Percentiles rank a stretch among this genome's conserved stretches.
These are phyloP conservation scores for Dunckerocampus dactyliophorus DNA, from an alignment of 2,113 vertebrate species.

Conservation along the genomic window DNA sequence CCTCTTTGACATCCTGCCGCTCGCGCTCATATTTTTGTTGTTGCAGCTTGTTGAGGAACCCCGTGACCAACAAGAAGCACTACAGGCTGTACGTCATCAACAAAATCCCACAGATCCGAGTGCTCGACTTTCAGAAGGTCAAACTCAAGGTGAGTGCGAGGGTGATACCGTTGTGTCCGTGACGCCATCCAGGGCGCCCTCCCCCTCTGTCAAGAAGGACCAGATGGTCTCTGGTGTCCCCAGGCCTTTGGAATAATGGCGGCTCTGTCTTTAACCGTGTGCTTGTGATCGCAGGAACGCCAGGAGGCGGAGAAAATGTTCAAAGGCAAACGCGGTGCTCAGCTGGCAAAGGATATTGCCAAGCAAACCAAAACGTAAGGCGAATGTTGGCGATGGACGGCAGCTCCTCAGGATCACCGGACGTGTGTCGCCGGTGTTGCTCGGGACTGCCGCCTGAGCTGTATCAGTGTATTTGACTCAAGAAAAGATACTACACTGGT, in stretches of 20 bases:
- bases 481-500: conserved; percentile 87
- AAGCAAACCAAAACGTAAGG: conserved; percentile 99
- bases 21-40: not conserved
- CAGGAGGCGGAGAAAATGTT: conserved; percentile 99
- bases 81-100: conserved; percentile 94
- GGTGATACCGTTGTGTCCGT: not conserved
- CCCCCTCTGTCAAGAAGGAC: too few relatives aligned
- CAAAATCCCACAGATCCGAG: conserved; percentile 92
- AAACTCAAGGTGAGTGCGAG: conserved; percentile 83
- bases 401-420: conserved; percentile 83
- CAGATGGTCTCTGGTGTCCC: too few relatives aligned
- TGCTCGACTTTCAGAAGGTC: conserved; percentile 97
- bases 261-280: conserved; percentile 79
- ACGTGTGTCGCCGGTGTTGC: conserved; percentile 71
- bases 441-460: conserved; percentile 76
- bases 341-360: conserved; percentile 99
- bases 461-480: conserved; percentile 91
- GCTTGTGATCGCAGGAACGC: conserved; percentile 92
- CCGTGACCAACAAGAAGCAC: conserved; percentile 98
- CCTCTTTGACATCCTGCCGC: not conserved
- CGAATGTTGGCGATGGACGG: conserved; percentile 68
- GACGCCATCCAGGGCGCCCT: not conserved
- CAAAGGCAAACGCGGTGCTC: conserved; percentile 99
- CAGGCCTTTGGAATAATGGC: too few relatives aligned
- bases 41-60: conserved; percentile 88